A percentile compares a stretch with the other conserved stretches of the same genome.
Evolutionary conservation across 1,140 invertebrate species (phyloP).

Genomic region (Mactra quadrangularis): DNA sequence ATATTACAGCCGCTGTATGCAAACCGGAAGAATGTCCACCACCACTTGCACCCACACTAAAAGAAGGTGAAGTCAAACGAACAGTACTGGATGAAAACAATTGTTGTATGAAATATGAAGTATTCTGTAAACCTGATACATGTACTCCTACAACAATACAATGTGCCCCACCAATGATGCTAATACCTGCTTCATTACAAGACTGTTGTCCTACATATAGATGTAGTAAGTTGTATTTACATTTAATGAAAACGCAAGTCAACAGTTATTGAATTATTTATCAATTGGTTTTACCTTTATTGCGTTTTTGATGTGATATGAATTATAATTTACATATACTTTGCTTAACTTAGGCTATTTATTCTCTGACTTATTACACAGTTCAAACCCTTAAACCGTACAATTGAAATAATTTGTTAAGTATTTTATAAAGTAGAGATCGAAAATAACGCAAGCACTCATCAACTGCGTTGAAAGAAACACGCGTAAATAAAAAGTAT

Average conservation of each 20-base stretch:
- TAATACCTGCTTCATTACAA: conserved; percentile 9
- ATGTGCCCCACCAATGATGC: conserved; percentile 21
- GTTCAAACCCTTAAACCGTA: too few species aligned
- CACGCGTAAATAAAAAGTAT: too few species aligned
- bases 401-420: too few species aligned
- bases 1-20: conserved; percentile 1
- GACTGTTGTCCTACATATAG: conserved; percentile 53
- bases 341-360: not conserved
- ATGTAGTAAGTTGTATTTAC: conserved; percentile 50
- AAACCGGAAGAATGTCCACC: conserved; percentile 5
- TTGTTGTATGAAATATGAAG: conserved; percentile 33
- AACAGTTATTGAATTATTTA: too few species aligned
- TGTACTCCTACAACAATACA: conserved; percentile 11
- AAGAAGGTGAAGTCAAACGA: conserved; percentile 36
- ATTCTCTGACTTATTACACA: too few species aligned
- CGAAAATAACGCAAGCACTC: too few species aligned
- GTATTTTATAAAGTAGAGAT: too few species aligned
- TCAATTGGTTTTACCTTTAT: not conserved
- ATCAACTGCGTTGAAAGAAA: too few species aligned
- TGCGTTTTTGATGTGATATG: not conserved
- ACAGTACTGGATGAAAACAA: not conserved
- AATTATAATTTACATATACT: conserved; percentile 2
- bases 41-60: not conserved
- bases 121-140: conserved; percentile 42
- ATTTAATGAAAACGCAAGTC: too few species aligned